phyloP scores from a whole-genome alignment of 1,140 invertebrate species.

The Drosophila nannoptera region DNA sequence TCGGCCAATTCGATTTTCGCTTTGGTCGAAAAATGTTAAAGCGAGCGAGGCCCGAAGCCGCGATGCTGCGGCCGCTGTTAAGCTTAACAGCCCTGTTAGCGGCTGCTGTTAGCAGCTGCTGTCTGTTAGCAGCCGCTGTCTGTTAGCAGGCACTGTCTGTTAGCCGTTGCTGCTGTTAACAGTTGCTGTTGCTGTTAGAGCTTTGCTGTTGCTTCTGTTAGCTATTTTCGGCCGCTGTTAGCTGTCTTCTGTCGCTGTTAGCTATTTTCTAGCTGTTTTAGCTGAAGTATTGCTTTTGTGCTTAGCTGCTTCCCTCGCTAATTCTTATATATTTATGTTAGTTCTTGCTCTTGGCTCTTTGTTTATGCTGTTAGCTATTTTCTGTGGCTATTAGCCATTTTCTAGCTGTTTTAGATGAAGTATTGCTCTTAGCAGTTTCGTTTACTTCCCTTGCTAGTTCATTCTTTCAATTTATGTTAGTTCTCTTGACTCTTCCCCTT shows the following conservation, averaged over 20 bases:
- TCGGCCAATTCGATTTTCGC: background rate
- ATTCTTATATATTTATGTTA: background rate
- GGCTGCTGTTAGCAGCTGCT: background rate
- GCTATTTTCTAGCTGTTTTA: background rate
- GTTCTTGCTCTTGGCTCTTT: background rate
- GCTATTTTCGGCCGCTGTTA: background rate
- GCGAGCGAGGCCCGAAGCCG: background rate
- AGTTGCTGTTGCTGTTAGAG: background rate
- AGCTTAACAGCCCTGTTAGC: conserved; percentile 6
- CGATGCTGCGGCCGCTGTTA: background rate
- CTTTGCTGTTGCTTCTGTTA: background rate
- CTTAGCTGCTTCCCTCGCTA: background rate
- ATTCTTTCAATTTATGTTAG: too few species aligned
- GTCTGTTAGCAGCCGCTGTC: background rate
- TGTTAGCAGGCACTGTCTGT: conserved; percentile 1
- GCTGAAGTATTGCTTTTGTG: background rate
- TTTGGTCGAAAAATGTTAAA: conserved; percentile 29
- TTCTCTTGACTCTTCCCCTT: too few species aligned
- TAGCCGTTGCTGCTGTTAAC: background rate
- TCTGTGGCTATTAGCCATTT: background rate
- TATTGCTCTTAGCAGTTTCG: background rate
- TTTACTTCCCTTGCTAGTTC: too few species aligned
- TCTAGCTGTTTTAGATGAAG: background rate
- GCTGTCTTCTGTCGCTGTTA: background rate
- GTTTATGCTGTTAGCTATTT: background rate